Percentiles rank a stretch among this genome's conserved stretches.
phyloP scores from a whole-genome alignment of 2,797 vertebrate genomes.

The Cryptoprocta ferox region DNA sequence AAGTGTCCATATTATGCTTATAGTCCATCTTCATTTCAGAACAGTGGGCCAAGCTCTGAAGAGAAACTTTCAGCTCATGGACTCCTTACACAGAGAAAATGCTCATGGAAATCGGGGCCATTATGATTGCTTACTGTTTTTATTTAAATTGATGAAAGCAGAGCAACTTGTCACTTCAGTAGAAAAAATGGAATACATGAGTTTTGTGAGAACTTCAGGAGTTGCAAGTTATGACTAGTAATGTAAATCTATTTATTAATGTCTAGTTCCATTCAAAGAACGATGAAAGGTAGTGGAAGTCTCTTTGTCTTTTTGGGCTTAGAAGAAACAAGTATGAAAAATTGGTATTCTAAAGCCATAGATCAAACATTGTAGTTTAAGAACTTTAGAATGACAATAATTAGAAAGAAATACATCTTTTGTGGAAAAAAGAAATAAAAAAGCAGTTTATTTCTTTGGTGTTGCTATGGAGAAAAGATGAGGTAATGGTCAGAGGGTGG shows the following conservation, averaged over 20 bases:
- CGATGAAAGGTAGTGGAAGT: constrained; percentile 69
- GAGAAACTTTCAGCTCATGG: background rate
- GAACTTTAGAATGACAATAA: constrained; percentile 84
- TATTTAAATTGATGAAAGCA: constrained; percentile 62
- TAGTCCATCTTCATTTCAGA: background rate
- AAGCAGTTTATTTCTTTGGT: constrained; percentile 80
- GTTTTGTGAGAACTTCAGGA: constrained; percentile 67
- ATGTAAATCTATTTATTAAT: constrained; percentile 68
- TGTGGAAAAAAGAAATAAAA: constrained; percentile 73
- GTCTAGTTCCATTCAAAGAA: constrained; percentile 64
- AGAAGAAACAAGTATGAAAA: constrained; percentile 77
- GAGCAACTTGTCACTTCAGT: constrained; percentile 54
- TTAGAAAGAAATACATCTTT: constrained; percentile 83
- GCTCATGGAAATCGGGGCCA: background rate
- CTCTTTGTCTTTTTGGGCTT: constrained; percentile 73
- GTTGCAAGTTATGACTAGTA: constrained; percentile 59
- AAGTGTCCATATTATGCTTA: background rate
- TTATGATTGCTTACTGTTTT: constrained; percentile 52
- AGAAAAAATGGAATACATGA: constrained; percentile 55
- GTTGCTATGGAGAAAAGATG: constrained; percentile 85
- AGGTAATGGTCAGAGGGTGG: constrained; percentile 75
- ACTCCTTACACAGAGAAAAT: background rate
- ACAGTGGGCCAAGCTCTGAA: background rate
- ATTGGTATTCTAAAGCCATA: constrained; percentile 74
- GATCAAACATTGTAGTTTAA: constrained; percentile 83